Percentiles rank a stretch among this genome's conserved stretches.
Evolutionary conservation across 1,140 invertebrate genomes (phyloP).

Genomic region (Penaeus vannamei): DNA sequence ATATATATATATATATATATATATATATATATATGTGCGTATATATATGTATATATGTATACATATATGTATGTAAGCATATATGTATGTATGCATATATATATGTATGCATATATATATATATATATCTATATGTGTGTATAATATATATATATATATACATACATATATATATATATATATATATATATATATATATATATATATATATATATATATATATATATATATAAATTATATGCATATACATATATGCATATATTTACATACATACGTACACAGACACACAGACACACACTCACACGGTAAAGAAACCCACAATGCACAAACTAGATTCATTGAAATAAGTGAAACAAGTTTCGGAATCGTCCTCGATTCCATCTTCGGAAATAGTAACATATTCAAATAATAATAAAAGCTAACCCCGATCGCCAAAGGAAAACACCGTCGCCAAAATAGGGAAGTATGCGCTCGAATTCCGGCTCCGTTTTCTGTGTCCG

Average conservation of each 20-base stretch:
- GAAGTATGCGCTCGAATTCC: neutral
- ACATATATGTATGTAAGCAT: slow-evolving; percentile 26
- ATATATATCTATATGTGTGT: slow-evolving; percentile 33
- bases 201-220: slow-evolving; percentile 46
- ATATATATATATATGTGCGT: slow-evolving; percentile 42
- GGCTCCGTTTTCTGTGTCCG: neutral
- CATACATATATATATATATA: slow-evolving; percentile 36
- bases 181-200: slow-evolving; percentile 41
- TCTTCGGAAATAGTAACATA: no score
- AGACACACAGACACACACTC: neutral
- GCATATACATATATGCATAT: slow-evolving; percentile 7
- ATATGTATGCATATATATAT: slow-evolving; percentile 44
- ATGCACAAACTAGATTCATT: neutral
- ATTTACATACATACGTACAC: neutral
- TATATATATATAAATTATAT: slow-evolving; percentile 45
- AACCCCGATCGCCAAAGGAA: no score
- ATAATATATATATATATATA: slow-evolving; percentile 13
- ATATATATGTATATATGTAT: slow-evolving; percentile 39
- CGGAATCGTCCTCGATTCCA: neutral
- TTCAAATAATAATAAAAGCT: no score
- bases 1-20: slow-evolving; percentile 40
- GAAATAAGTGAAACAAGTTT: neutral
- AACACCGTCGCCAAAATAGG: neutral
- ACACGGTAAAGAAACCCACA: neutral
- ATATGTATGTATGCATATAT: slow-evolving; percentile 31